Evolutionary conservation across 2,797 vertebrate species (phyloP).

Genomic region (Macropus fuliginosus): DNA sequence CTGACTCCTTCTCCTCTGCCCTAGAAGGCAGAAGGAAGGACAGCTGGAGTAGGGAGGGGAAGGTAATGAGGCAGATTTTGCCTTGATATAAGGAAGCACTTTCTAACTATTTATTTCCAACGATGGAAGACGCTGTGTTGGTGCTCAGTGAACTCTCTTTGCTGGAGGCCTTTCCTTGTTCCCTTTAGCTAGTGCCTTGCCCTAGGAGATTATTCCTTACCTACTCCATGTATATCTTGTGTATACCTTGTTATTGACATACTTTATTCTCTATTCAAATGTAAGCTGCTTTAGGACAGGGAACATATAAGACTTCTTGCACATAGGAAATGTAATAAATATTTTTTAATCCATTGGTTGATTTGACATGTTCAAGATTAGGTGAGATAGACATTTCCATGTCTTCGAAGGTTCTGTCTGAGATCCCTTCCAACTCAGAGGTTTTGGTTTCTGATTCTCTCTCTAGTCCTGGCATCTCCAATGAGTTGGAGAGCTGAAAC

Average conservation of each 20-base stretch:
- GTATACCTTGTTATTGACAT: background rate
- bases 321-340: background rate
- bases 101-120: background rate
- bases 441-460: background rate
- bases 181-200: background rate
- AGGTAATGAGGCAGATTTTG: background rate
- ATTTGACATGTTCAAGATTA: background rate
- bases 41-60: background rate
- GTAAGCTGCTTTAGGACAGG: background rate
- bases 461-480: background rate
- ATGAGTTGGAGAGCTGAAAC: background rate
- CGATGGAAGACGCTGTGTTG: background rate
- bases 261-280: background rate
- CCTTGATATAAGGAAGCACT: background rate
- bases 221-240: background rate
- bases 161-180: background rate
- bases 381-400: background rate
- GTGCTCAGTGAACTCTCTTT: background rate
- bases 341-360: background rate
- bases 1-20: background rate
- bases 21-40: background rate
- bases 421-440: background rate
- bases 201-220: background rate
- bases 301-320: background rate
- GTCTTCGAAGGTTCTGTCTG: background rate